Evolutionary conservation across 2,113 vertebrate species (phyloP), one percentile per base, ranked within the genome.

Genomic region (Apteryx mantelli): DNA sequence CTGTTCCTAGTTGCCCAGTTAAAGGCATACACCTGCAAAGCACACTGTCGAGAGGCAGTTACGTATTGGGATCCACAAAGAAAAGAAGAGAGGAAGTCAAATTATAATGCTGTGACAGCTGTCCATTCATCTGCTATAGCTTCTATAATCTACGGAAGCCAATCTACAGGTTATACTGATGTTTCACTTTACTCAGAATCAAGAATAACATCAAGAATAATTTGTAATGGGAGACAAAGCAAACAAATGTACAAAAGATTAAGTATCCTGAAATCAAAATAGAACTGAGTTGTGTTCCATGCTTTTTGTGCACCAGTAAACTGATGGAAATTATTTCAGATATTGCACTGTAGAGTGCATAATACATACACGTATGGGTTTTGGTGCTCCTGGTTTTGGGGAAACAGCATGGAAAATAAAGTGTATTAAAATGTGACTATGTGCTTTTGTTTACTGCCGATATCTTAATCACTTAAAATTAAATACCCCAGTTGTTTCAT

Each of bases 41-140:
- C 36, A 34, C 75, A 95, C 96, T 97, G 94, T 92, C 38, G 14
- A 96, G 85, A 97, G 95, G 82, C 91, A 97, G 84, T 78, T 86
- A 82, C n/a, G 82, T 93, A 92, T 87, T 97, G 82, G 82, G 91
- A 94, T 94, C 94, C 92, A 91, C 79, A 86, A 94, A 85, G 93
- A 96, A 97, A 97, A 93, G 79, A 94, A 71, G 81, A 97, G 46
- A 97, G 46, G 36, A 80, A 84, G 95, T 93, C 97, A 98, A 98
- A 96, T 97, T 96, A 93, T 93, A 97, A 95, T 96, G 96, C 96
- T 97, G 90, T 97, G 95, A 97, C 98, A 98, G 98, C 98, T 98
- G 98, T 97, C 98, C 15, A 16, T 97, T 95, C 98, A 98, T 98
- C 98, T 98, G 98, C 80, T 91, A 60, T 71, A 93, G 53, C 83